Conservation (phyloP, 2,888 invertebrate species). For the Myathropa florea region DNA sequence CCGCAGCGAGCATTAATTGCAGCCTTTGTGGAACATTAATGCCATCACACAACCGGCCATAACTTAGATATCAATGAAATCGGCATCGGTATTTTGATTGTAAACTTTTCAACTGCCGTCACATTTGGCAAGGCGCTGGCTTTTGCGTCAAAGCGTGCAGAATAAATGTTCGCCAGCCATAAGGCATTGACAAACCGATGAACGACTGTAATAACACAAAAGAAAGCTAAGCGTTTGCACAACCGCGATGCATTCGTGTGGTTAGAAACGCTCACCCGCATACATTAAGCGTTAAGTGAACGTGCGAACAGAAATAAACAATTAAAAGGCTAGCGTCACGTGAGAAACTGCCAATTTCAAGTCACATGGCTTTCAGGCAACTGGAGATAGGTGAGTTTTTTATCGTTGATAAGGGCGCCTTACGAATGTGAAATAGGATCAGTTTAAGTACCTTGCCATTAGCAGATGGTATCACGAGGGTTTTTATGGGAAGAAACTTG, state of each 20-base stretch:
- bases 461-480: too few species aligned
- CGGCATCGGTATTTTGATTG: conserved; percentile 7
- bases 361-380: too few species aligned
- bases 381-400: too few species aligned
- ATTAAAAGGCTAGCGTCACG: not conserved
- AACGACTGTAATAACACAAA: not conserved
- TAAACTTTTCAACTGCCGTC: not conserved
- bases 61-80: conserved; percentile 25
- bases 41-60: not conserved
- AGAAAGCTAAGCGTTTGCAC: not conserved
- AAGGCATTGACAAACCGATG: not conserved
- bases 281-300: not conserved
- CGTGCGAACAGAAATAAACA: not conserved
- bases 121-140: conserved; percentile 12
- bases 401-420: too few species aligned
- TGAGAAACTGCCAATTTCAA: not conserved
- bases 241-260: not conserved
- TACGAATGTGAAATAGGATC: too few species aligned
- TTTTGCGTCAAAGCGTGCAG: not conserved
- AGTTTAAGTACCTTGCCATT: too few species aligned
- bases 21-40: not conserved
- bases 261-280: not conserved
- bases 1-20: not conserved
- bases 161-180: not conserved
- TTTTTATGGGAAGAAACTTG: too few species aligned